Conservation (phyloP, 2,888 invertebrate species). For the Lamproptera curius region DNA sequence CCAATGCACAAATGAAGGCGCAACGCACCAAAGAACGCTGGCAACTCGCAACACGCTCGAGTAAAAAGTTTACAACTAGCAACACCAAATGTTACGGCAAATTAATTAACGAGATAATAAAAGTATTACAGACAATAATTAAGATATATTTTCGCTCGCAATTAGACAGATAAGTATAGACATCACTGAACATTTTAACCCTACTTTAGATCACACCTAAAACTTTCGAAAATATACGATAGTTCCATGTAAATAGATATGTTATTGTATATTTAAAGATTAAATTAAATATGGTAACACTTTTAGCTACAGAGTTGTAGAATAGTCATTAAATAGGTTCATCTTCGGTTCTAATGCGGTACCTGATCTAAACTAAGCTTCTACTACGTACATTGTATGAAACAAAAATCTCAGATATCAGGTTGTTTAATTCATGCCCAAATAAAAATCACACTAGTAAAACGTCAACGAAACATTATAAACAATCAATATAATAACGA, state of each 20-base stretch:
- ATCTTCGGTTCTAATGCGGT: background rate
- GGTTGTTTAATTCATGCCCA: slow-evolving; percentile 2
- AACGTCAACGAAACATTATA: slow-evolving; percentile 32
- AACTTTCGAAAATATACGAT: slow-evolving; percentile 61
- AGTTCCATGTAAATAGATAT: slow-evolving; percentile 55
- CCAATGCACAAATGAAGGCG: slow-evolving; percentile 70
- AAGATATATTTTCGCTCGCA: slow-evolving; percentile 15
- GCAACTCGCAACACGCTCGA: slow-evolving; percentile 42
- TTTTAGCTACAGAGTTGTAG: slow-evolving; percentile 54
- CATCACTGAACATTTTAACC: slow-evolving; percentile 47
- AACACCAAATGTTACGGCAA: slow-evolving; percentile 43
- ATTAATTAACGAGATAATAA: slow-evolving; percentile 36
- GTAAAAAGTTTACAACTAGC: slow-evolving; percentile 49
- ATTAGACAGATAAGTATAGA: slow-evolving; percentile 29
- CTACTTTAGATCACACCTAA: slow-evolving; percentile 54
- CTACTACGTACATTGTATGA: background rate
- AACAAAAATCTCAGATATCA: slow-evolving; percentile 1
- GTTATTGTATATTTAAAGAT: slow-evolving; percentile 60
- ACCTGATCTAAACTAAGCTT: background rate
- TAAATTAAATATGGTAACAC: slow-evolving; percentile 70
- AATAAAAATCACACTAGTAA: slow-evolving; percentile 32
- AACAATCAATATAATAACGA: slow-evolving; percentile 56
- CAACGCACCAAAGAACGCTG: slow-evolving; percentile 38
- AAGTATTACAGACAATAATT: slow-evolving; percentile 15
- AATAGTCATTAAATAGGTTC: slow-evolving; percentile 17